phyloP scores from a whole-genome alignment of 2,113 vertebrate genomes.

The Chrysochloris asiatica region DNA sequence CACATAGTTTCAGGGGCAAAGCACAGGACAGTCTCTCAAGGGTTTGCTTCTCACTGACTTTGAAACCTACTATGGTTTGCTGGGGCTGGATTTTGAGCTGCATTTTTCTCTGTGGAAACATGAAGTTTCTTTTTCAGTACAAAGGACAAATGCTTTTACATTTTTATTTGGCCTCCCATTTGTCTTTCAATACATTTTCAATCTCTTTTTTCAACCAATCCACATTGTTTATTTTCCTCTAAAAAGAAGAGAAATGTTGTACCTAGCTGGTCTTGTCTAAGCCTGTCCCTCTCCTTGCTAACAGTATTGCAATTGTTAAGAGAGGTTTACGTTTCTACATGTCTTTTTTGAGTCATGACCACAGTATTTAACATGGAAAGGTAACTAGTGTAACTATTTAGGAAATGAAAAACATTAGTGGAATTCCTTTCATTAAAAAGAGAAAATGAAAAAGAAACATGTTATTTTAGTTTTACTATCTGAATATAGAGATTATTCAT shows the following conservation, averaged over 20 bases:
- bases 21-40: neutral
- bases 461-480: slow-evolving; percentile 55
- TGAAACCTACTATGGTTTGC: neutral
- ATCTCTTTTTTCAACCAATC: neutral
- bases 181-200: slow-evolving; percentile 53
- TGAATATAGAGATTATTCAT: neutral
- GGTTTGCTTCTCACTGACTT: neutral
- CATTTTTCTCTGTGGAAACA: neutral
- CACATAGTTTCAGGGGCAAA: neutral
- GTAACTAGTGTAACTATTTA: neutral
- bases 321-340: slow-evolving; percentile 33
- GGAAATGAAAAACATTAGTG: slow-evolving; percentile 54
- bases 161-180: neutral
- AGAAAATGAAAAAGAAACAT: neutral
- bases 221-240: slow-evolving; percentile 47
- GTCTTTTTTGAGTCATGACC: slow-evolving; percentile 50
- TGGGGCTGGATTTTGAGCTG: neutral
- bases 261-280: neutral
- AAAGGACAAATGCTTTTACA: neutral
- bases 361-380: slow-evolving; percentile 47
- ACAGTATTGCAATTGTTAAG: slow-evolving; percentile 40
- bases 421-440: slow-evolving; percentile 66
- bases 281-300: slow-evolving; percentile 32
- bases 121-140: neutral
- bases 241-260: slow-evolving; percentile 17